Evolutionary conservation across 2,113 vertebrate genomes (phyloP), one percentile per base, ranked within the genome.

Genomic region (Glaucomys volans): DNA sequence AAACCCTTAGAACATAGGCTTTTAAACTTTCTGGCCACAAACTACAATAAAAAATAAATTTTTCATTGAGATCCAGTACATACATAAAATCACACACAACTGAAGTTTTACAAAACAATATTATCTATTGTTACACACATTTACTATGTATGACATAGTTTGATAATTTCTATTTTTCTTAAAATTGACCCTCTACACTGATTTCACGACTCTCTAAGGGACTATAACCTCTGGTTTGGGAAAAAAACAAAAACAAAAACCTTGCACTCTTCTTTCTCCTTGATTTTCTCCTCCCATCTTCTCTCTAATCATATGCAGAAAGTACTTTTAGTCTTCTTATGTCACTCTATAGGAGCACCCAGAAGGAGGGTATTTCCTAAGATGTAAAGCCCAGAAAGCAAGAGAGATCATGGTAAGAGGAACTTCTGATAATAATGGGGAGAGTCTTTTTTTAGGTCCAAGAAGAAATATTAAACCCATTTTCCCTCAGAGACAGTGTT

Each of bases 91-190:
- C 79, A 87, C 16, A 95, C 64, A 82, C 13, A 85, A 95, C 1
- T 83, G 32, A 95, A 72, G 79, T 87, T 95, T 91, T 32, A 96
- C 47, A 91, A 94, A 95, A 93, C 66, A 67, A 62, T 90, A 93
- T 22, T 79, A 89, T 50, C n/a, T n/a, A n/a, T n/a, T n/a, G n/a
- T n/a, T n/a, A n/a, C n/a, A n/a, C n/a, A n/a, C 24, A 44, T 74
- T 74, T 62, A 67, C 44, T 67, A 44, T 44, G 64, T 79, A 22
- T 90, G 35, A 92, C 62, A 84, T 72, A 50, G 47, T 83, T 59
- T 95, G 30, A 52, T 42, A 86, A 24, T 89, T 92, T 89, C 67
- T 64, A 26, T 92, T 90, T 92, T n/a, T 77, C 26, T 32, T 83
- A 64, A 59, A 66, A 5, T 26, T 77, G 37, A 74, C 13, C 5